These are phyloP conservation scores for Proterorhinus semilunaris DNA, from an alignment of 2,113 vertebrate genomes.

Conservation along the genomic window DNA sequence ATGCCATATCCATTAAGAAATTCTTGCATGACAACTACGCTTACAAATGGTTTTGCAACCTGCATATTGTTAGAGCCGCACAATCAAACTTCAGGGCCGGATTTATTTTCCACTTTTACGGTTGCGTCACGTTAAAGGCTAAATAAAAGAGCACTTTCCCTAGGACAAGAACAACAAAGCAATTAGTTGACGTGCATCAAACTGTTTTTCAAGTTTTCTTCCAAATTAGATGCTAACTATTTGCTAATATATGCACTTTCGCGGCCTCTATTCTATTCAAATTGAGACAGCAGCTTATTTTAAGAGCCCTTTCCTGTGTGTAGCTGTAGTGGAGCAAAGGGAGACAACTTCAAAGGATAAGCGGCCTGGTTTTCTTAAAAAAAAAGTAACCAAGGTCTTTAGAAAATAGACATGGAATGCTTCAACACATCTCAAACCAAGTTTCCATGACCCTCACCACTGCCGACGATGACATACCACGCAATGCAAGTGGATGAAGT, in stretches of 20 bases:
- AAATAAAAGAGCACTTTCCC: slow-evolving; percentile 27
- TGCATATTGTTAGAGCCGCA: neutral
- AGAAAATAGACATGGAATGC: slow-evolving; percentile 40
- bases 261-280: slow-evolving; percentile 53
- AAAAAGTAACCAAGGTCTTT: slow-evolving; percentile 32
- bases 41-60: slow-evolving; percentile 3
- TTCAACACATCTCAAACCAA: slow-evolving; percentile 1
- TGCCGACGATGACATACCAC: neutral
- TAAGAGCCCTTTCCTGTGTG: slow-evolving; percentile 42
- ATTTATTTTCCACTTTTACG: neutral
- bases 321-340: slow-evolving; percentile 30
- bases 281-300: slow-evolving; percentile 55
- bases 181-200: slow-evolving; percentile 32
- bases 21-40: neutral
- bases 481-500: neutral
- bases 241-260: slow-evolving; percentile 68
- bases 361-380: slow-evolving; percentile 31
- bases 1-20: neutral
- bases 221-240: slow-evolving; percentile 62
- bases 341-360: slow-evolving; percentile 60
- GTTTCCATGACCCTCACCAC: slow-evolving; percentile 13
- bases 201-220: slow-evolving; percentile 33
- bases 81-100: neutral
- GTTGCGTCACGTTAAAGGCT: neutral
- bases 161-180: slow-evolving; percentile 21